Evolutionary conservation across 2,113 vertebrate genomes (phyloP), one percentile per base, ranked within the genome.

Genomic region (Macaca mulatta): DNA sequence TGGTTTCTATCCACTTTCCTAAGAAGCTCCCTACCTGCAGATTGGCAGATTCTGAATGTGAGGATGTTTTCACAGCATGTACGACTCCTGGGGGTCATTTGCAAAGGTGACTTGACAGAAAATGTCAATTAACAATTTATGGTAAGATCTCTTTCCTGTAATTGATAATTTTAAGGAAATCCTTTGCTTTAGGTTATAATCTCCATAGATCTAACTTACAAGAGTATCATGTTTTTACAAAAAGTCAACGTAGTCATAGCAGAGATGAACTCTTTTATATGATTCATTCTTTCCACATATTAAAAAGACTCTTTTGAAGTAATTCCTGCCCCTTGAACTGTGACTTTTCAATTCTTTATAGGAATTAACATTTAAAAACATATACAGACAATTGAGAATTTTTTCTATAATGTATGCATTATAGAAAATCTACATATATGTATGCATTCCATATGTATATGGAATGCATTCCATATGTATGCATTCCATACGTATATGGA

Each of bases 101-200:
- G 10, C 86, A 77, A 77, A 90, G 70, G 38, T 88, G 27, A 52
- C 59, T 88, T 89, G 57, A 18, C 43, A 94, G 64, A 4, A 88
- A 84, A 8, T 81, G 25, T 30, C 72, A 92, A 52, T 90, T 80
- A 84, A 52, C 16, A 72, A 75, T 77, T 81, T 48, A 57, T 13
- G 7, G 64, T 20, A 85, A 94, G n/a, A 27, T 75, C 52, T 96
- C 0, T 57, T 30, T 92, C 35, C 1, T 80, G 3, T 57, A 95
- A 83, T 38, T 93, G 55, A 75, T 87, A 27, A 84, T 96, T 93
- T 89, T 45, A 3, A 96, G 61, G n/a, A 97, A 69, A 96, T 74
- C 50, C 13, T 94, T 95, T 32, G 38, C 50, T 94, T 93, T 12
- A 30, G 23, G 35, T 67, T 74, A 59, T 67, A 55, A 11, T 80